Conservation (phyloP, 2,888 invertebrate genomes). For the Sceliomorpha sp. region DNA sequence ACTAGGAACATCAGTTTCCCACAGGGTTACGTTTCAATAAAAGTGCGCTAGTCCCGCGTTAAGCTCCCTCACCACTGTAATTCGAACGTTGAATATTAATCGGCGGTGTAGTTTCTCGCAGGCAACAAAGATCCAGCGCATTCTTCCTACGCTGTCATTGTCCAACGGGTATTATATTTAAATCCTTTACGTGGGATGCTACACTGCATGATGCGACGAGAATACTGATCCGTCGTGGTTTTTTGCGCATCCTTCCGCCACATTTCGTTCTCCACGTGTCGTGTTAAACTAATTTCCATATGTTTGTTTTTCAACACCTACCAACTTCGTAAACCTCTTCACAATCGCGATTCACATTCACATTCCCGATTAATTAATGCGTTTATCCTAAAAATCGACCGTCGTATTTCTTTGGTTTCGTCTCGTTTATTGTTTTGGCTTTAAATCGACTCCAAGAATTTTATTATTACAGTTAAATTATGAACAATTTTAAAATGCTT, state of each 20-base stretch:
- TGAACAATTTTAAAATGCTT: background rate
- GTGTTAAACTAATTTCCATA: conserved; percentile 2
- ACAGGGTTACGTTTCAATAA: conserved; percentile 23
- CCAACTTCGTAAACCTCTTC: conserved; percentile 11
- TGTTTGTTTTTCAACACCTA: conserved; percentile 9
- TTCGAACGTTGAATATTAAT: conserved; percentile 34
- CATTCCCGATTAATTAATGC: conserved; percentile 1
- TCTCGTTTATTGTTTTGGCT: no score
- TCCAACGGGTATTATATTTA: conserved; percentile 38
- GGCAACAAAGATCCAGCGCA: conserved; percentile 25
- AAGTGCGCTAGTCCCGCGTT: conserved; percentile 9
- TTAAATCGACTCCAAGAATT: no score
- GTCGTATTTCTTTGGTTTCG: no score
- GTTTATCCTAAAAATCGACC: background rate
- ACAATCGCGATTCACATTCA: background rate
- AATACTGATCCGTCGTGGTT: conserved; percentile 26
- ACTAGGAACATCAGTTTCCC: conserved; percentile 17
- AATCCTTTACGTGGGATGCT: conserved; percentile 34
- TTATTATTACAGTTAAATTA: no score
- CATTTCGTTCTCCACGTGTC: conserved; percentile 7
- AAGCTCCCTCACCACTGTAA: conserved; percentile 9
- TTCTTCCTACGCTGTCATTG: conserved; percentile 38
- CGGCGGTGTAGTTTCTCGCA: conserved; percentile 9
- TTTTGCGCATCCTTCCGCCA: conserved; percentile 14
- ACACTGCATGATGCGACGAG: conserved; percentile 20